phyloP scores from a whole-genome alignment of 2,797 vertebrate genomes.

The Pipistrellus pipistrellus region DNA sequence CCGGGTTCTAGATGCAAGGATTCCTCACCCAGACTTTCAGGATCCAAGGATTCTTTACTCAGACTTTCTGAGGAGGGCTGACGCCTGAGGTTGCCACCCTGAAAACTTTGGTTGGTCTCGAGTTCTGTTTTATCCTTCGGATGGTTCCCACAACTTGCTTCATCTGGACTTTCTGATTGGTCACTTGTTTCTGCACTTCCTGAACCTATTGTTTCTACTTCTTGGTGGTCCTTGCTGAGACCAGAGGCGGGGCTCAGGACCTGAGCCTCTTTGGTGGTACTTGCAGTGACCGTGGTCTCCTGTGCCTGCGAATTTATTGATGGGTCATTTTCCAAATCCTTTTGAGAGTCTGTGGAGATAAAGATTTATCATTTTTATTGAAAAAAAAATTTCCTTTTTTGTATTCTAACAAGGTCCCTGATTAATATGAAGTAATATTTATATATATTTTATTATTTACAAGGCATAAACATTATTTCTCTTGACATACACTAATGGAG shows the following conservation, averaged over 20 bases:
- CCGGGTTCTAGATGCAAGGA: neutral
- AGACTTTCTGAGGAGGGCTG: neutral
- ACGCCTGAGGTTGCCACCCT: neutral
- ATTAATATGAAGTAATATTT: conserved; percentile 33
- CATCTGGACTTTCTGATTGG: neutral
- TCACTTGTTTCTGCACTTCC: neutral
- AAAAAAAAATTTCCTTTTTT: conserved; percentile 42
- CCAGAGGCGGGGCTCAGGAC: neutral
- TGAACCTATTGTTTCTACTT: neutral
- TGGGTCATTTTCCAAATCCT: conserved; percentile 56
- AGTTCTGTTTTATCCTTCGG: conserved; percentile 42
- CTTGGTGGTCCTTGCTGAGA: conserved; percentile 15
- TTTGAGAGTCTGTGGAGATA: conserved; percentile 76
- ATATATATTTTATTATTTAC: conserved; percentile 26
- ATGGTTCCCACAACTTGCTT: neutral
- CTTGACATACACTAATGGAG: neutral
- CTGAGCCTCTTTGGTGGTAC: conserved; percentile 43
- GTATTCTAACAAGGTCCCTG: conserved; percentile 28
- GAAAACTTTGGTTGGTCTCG: neutral
- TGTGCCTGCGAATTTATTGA: conserved; percentile 61
- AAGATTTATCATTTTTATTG: conserved; percentile 69
- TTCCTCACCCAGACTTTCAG: neutral
- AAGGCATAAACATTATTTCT: conserved; percentile 53
- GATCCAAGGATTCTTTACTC: neutral
- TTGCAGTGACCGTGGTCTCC: neutral